Evolutionary conservation across 2,888 invertebrate species (phyloP).

Genomic region (Melinaea marsaeus): DNA sequence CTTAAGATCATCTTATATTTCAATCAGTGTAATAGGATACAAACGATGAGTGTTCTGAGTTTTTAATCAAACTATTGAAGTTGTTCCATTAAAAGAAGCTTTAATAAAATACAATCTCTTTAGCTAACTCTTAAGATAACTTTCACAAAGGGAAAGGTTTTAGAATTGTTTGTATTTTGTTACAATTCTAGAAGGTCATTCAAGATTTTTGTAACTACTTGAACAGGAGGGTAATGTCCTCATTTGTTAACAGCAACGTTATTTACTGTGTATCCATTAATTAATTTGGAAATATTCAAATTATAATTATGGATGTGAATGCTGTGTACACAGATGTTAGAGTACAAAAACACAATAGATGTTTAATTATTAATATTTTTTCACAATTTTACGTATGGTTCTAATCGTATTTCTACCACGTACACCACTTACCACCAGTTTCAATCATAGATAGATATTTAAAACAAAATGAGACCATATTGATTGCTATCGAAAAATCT

Average conservation of each 20-base stretch:
- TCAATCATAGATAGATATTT: constrained; percentile 7
- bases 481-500: constrained; percentile 26
- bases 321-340: constrained; percentile 1
- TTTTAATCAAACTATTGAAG: neutral
- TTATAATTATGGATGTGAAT: neutral
- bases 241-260: too few relatives aligned
- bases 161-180: neutral
- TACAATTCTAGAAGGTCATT: too few relatives aligned
- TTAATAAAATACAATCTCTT: constrained; percentile 7
- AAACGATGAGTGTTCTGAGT: too few relatives aligned
- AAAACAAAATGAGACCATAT: constrained; percentile 24
- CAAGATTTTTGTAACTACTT: too few relatives aligned
- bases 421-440: neutral
- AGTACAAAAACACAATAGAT: neutral
- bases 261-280: too few relatives aligned
- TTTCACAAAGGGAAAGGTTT: constrained; percentile 2
- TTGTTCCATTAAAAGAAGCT: neutral
- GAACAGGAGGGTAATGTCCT: too few relatives aligned
- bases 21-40: too few relatives aligned
- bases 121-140: neutral
- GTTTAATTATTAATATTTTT: neutral
- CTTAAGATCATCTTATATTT: too few relatives aligned
- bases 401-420: neutral
- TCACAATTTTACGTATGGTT: neutral
- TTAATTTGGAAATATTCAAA: too few relatives aligned